phyloP scores from a whole-genome alignment of 2,113 vertebrate genomes.

The Oreocharis arfaki region DNA sequence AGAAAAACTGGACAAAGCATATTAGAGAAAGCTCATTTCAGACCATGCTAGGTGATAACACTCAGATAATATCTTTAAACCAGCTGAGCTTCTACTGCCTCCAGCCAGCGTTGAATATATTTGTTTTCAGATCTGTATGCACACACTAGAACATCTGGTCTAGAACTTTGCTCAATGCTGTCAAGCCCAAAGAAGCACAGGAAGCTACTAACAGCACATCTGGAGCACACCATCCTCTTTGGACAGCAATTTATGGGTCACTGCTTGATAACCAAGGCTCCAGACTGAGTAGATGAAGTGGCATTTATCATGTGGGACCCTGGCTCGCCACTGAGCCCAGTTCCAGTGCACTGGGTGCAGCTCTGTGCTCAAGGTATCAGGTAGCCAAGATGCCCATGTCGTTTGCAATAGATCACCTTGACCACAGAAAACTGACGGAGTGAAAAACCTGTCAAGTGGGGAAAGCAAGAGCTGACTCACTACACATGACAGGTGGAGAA shows the following conservation, averaged over 20 bases:
- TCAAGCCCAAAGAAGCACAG: background rate
- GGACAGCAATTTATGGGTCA: background rate
- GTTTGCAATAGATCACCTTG: background rate
- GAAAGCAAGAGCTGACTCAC: background rate
- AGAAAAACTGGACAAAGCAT: background rate
- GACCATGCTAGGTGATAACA: background rate
- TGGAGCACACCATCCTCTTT: background rate
- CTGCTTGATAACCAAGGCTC: background rate
- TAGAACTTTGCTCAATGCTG: background rate
- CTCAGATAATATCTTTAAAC: background rate
- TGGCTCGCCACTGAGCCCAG: background rate
- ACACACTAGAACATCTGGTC: background rate
- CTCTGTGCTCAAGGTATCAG: background rate
- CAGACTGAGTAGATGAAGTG: background rate
- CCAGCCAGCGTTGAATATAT: fast-evolving
- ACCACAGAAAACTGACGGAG: background rate
- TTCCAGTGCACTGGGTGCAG: background rate
- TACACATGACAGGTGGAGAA: background rate
- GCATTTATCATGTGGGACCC: background rate
- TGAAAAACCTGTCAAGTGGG: background rate
- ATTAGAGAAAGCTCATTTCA: background rate
- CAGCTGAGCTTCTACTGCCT: background rate
- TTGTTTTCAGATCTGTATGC: background rate
- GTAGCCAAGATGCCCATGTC: fast-evolving
- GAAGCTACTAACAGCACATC: background rate